These are phyloP conservation scores for Adelphocoris suturalis DNA, from an alignment of 2,888 invertebrate species.

Conservation along the genomic window DNA sequence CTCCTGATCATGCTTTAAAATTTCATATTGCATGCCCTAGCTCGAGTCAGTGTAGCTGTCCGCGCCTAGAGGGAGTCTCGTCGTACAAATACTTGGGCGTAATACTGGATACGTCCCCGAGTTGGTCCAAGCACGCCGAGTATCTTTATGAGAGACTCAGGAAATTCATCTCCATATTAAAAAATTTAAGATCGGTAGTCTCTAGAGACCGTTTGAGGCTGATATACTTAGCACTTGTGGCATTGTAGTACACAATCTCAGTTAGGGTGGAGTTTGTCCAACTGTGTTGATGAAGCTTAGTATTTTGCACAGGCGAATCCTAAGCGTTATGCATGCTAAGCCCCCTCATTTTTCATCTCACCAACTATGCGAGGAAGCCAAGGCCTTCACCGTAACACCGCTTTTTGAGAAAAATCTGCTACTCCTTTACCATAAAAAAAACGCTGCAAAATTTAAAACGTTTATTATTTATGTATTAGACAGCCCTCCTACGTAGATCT, in stretches of 20 bases:
- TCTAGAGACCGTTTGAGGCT: neutral
- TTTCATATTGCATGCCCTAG: neutral
- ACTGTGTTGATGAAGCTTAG: neutral
- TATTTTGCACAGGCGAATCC: neutral
- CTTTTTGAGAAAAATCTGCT: neutral
- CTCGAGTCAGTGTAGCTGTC: neutral
- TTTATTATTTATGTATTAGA: no score
- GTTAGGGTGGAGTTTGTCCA: neutral
- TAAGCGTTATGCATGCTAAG: neutral
- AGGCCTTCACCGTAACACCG: neutral
- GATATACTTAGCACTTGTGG: neutral
- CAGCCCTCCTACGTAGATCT: no score
- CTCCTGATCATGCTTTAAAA: neutral
- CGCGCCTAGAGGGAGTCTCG: neutral
- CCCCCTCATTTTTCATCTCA: neutral
- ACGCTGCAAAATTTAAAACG: no score
- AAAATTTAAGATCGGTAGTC: neutral
- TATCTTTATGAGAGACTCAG: conserved; percentile 37
- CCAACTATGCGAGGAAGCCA: neutral
- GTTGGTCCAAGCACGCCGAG: conserved; percentile 32
- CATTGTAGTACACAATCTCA: neutral
- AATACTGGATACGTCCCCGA: neutral
- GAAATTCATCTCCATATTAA: conserved; percentile 52
- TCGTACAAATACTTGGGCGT: conserved; percentile 43
- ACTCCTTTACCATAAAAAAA: neutral